Percentiles rank a stretch among this genome's conserved stretches.
Evolutionary conservation across 2,888 invertebrate genomes (phyloP).

Genomic region (Hoplodrina blanda): DNA sequence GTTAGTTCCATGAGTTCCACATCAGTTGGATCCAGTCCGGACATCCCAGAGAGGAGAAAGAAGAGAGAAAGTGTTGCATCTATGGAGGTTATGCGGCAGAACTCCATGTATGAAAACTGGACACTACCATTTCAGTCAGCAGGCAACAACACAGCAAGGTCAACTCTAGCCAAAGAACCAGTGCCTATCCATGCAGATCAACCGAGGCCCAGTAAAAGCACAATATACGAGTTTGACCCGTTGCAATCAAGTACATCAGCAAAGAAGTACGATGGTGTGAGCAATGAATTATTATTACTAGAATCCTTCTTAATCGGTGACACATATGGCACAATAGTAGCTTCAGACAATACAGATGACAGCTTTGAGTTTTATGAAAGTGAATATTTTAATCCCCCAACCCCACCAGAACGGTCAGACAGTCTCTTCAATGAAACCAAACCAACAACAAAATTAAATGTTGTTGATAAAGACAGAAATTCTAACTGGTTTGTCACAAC

Average conservation of each 20-base stretch:
- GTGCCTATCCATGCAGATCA: conserved; percentile 6
- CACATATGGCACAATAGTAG: conserved; percentile 91
- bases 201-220: conserved; percentile 87
- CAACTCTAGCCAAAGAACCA: conserved; percentile 30
- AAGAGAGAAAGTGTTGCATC: conserved; percentile 68
- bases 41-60: conserved; percentile 79
- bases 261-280: conserved; percentile 84
- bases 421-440: conserved; percentile 88
- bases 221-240: conserved; percentile 94
- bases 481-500: conserved; percentile 82
- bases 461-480: conserved; percentile 79
- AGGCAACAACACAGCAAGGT: conserved; percentile 46
- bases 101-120: conserved; percentile 86
- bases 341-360: conserved; percentile 82
- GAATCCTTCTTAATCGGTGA: conserved; percentile 93
- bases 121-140: conserved; percentile 71
- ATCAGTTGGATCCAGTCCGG: conserved; percentile 72
- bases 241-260: conserved; percentile 75
- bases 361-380: conserved; percentile 79
- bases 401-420: conserved; percentile 92
- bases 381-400: conserved; percentile 90
- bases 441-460: conserved; percentile 51
- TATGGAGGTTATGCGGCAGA: conserved; percentile 78
- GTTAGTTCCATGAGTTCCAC: conserved; percentile 68
- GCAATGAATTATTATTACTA: conserved; percentile 91